These are phyloP conservation scores for Ctenoplectra terminalis DNA, from an alignment of 1,140 invertebrate genomes.

Conservation along the genomic window DNA sequence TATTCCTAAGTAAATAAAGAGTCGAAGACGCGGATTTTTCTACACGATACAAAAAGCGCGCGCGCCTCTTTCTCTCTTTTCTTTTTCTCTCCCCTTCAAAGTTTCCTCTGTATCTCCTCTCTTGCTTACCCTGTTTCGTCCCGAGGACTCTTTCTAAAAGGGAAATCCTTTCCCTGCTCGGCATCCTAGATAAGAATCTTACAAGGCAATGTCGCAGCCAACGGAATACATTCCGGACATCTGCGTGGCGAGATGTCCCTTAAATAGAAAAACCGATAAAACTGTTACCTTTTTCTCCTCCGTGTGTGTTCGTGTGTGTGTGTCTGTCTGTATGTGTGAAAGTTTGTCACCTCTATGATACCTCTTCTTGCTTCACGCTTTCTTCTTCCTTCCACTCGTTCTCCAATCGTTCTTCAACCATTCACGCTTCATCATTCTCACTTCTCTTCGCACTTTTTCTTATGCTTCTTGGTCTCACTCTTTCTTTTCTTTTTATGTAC, in stretches of 20 bases:
- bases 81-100: background rate
- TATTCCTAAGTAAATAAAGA: background rate
- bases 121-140: slow-evolving; percentile 71
- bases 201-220: slow-evolving; percentile 66
- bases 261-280: slow-evolving; percentile 49
- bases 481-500: slow-evolving; percentile 59
- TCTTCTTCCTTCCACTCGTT: slow-evolving; percentile 9
- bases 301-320: background rate
- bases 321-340: background rate
- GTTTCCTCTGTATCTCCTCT: slow-evolving; percentile 9
- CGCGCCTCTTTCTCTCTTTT: background rate
- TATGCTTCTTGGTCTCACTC: background rate
- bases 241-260: slow-evolving; percentile 52
- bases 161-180: slow-evolving; percentile 57
- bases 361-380: background rate
- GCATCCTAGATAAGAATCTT: slow-evolving; percentile 65
- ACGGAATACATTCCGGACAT: slow-evolving; percentile 53
- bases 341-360: slow-evolving; percentile 23
- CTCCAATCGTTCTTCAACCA: slow-evolving; percentile 22
- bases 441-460: background rate
- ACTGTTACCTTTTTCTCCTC: slow-evolving; percentile 7
- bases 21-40: slow-evolving; percentile 26
- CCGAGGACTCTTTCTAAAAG: slow-evolving; percentile 65
- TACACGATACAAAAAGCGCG: slow-evolving; percentile 3
- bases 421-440: too few relatives aligned